Evolutionary conservation across 1,140 invertebrate species (phyloP).

Genomic region (Halictus rubicundus): DNA sequence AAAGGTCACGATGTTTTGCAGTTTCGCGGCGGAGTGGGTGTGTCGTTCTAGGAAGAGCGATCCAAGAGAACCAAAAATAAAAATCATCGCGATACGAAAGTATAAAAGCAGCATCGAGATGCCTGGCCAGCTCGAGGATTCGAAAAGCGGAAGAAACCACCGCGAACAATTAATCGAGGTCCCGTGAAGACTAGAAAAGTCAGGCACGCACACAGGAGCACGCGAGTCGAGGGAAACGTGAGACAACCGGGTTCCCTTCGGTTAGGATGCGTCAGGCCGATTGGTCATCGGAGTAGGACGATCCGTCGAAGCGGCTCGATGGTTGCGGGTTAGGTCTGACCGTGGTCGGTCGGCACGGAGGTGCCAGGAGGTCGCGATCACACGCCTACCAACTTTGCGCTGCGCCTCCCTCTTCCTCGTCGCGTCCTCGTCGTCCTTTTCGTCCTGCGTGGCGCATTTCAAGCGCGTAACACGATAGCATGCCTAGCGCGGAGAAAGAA

Average conservation of each 20-base stretch:
- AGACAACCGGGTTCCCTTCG: conserved; percentile 53
- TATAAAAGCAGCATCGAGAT: too few species aligned
- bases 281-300: conserved; percentile 67
- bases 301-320: conserved; percentile 49
- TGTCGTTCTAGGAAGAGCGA: not conserved
- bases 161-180: not conserved
- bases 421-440: conserved; percentile 29
- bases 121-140: too few species aligned
- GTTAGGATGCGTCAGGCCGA: conserved; percentile 60
- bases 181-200: not conserved
- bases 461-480: conserved; percentile 64
- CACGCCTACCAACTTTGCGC: conserved; percentile 41
- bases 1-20: conserved; percentile 14
- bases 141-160: not conserved
- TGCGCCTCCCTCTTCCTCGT: conserved; percentile 24
- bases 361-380: conserved; percentile 54
- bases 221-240: conserved; percentile 49
- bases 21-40: not conserved
- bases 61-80: not conserved
- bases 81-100: too few species aligned
- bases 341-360: conserved; percentile 29
- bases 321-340: conserved; percentile 36
- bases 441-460: conserved; percentile 43
- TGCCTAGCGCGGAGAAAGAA: not conserved
- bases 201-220: not conserved